Percentiles rank a stretch among this genome's conserved stretches.
These are phyloP conservation scores for Conger conger DNA, from an alignment of 2,113 vertebrate species.

Conservation along the genomic window DNA sequence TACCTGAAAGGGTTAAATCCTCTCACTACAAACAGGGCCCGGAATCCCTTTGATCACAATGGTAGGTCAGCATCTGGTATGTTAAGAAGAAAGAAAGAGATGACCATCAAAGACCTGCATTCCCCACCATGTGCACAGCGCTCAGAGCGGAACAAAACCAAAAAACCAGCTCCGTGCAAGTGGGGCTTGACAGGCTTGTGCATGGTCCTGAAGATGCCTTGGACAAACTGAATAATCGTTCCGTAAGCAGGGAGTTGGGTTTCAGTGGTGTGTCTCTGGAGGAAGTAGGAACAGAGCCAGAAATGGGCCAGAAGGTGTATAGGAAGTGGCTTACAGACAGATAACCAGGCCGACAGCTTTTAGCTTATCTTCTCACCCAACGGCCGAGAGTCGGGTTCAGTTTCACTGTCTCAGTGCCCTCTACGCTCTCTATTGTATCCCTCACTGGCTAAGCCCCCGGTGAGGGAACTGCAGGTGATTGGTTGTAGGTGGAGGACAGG, in stretches of 20 bases:
- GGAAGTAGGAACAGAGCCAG: background rate
- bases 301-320: background rate
- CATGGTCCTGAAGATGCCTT: background rate
- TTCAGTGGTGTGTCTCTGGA: background rate
- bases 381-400: background rate
- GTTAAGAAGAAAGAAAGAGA: background rate
- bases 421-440: background rate
- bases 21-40: background rate
- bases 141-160: background rate
- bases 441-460: too few relatives aligned
- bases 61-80: constrained; percentile 7
- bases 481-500: too few relatives aligned
- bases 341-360: background rate
- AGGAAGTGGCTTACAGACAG: background rate
- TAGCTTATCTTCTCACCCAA: background rate
- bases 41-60: background rate
- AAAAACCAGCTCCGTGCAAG: background rate
- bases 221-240: background rate
- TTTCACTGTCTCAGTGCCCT: background rate
- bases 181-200: background rate
- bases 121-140: background rate
- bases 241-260: background rate
- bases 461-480: too few relatives aligned
- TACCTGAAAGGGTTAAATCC: too few relatives aligned
- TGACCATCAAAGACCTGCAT: background rate